A percentile compares a stretch with the other conserved stretches of the same genome.
Evolutionary conservation across 2,888 invertebrate genomes (phyloP).

Genomic region (Apantesis nais): DNA sequence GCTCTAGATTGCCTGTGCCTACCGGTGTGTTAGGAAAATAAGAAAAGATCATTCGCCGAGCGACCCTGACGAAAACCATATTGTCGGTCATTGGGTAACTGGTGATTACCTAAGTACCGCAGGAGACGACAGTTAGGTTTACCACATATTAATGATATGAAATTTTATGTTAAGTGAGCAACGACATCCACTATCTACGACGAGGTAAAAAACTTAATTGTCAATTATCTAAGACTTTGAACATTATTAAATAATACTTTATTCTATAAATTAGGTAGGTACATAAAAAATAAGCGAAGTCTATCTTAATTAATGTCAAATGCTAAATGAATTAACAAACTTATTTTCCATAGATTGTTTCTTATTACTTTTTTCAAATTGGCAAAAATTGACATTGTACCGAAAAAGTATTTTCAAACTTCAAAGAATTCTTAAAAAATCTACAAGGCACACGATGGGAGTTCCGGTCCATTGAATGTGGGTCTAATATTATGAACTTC

Average conservation of each 20-base stretch:
- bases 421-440: not conserved
- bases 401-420: not conserved
- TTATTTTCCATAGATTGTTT: not conserved
- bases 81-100: no score
- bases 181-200: not conserved
- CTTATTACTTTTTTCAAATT: not conserved
- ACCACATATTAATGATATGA: no score
- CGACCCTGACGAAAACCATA: no score
- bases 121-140: no score
- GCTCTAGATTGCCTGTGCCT: no score
- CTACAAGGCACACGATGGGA: not conserved
- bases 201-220: not conserved
- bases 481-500: not conserved
- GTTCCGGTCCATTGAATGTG: slow-evolving; percentile 3
- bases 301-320: not conserved
- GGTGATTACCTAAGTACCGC: no score
- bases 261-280: not conserved
- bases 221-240: no score
- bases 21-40: no score
- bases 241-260: not conserved
- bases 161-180: not conserved
- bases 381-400: not conserved
- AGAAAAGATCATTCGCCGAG: no score
- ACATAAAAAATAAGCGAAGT: not conserved
- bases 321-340: not conserved